Conservation (phyloP, 2,797 vertebrate species). For the Myiotriccus ornatus region DNA sequence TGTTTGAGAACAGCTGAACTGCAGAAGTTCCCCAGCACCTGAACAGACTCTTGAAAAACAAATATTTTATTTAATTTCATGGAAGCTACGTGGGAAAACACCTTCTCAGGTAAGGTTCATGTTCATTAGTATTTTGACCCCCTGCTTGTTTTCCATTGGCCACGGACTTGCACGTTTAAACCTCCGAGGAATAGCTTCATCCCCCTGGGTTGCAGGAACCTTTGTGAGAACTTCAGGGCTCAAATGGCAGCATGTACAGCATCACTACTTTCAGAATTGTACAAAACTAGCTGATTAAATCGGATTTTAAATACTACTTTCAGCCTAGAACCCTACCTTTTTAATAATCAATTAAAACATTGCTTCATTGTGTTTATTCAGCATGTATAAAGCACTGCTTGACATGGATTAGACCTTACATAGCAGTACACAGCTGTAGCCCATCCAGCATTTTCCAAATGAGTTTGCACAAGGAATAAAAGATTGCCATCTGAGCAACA, state of each 20-base stretch:
- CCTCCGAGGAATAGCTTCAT: not conserved
- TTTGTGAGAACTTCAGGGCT: not conserved
- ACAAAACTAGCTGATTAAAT: conserved; percentile 38
- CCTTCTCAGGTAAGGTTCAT: not conserved
- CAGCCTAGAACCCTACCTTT: conserved; percentile 36
- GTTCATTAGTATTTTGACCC: not conserved
- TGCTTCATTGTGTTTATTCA: conserved; percentile 50
- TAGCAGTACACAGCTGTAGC: conserved; percentile 43
- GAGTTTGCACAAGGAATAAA: conserved; percentile 63
- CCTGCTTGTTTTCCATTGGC: not conserved
- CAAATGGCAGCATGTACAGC: not conserved
- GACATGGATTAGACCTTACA: conserved; percentile 40
- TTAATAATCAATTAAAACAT: conserved; percentile 52
- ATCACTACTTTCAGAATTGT: conserved; percentile 7
- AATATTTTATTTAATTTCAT: not conserved
- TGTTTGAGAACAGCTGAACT: not conserved
- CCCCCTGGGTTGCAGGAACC: not conserved
- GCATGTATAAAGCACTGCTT: conserved; percentile 18
- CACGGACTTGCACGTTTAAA: not conserved
- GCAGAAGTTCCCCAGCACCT: not conserved
- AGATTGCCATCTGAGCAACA: conserved; percentile 55
- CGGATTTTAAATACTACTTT: conserved; percentile 48
- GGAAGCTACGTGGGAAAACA: not conserved
- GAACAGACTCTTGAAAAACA: not conserved
- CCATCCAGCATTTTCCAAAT: conserved; percentile 57